phyloP scores from a whole-genome alignment of 2,113 vertebrate species.

The Megaceryle maxima region DNA sequence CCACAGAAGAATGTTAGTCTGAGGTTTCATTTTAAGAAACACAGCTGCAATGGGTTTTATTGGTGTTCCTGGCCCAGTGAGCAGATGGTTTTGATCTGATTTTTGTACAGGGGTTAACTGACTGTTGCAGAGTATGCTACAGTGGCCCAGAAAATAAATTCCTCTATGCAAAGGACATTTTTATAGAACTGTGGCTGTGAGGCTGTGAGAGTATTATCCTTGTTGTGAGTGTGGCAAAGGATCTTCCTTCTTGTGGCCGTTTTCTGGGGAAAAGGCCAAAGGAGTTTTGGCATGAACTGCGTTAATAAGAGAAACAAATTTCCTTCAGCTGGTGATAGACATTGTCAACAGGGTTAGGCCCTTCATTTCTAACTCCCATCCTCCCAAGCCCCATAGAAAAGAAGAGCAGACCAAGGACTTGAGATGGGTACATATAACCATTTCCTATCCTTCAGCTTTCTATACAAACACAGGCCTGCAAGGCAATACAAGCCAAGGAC shows the following conservation, averaged over 20 bases:
- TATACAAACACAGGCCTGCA: neutral
- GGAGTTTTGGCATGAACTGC: neutral
- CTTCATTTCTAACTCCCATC: neutral
- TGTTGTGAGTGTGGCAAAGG: neutral
- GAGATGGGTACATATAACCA: neutral
- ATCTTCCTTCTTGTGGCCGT: neutral
- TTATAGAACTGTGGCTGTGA: neutral
- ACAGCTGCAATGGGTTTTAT: neutral
- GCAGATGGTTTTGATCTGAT: neutral
- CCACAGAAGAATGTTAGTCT: neutral
- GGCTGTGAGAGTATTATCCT: rapidly evolving
- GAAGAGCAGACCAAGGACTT: neutral
- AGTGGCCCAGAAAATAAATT: neutral
- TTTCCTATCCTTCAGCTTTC: neutral
- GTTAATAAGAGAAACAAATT: neutral
- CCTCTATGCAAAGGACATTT: neutral
- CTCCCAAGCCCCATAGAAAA: neutral
- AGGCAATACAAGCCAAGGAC: neutral
- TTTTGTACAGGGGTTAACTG: neutral
- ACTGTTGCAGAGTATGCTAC: neutral
- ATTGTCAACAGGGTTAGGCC: neutral
- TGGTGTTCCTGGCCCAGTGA: neutral
- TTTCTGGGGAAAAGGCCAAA: neutral
- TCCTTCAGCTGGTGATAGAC: neutral
- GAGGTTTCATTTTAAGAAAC: neutral